Conservation (phyloP, 2,888 invertebrate species). For the Andricus quercusramuli region DNA sequence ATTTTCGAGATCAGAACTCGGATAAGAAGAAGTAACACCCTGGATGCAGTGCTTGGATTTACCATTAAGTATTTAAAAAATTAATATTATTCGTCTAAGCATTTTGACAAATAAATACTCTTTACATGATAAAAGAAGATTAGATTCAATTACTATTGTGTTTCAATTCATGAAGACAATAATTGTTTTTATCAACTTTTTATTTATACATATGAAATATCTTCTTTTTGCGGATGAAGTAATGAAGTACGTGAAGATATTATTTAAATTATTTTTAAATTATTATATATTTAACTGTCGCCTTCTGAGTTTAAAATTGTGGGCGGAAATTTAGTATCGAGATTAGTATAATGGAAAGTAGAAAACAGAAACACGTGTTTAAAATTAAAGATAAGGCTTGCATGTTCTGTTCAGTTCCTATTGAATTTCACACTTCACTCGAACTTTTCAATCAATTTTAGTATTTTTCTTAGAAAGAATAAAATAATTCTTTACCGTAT, state of each 20-base stretch:
- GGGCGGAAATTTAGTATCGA: not conserved
- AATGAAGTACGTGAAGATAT: not conserved
- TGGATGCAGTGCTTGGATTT: constrained; percentile 31
- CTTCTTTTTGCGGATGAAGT: not conserved
- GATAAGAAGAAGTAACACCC: not conserved
- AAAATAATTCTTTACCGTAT: not conserved
- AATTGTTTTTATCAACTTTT: not conserved
- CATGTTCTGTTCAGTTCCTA: not conserved
- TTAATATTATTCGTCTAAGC: not conserved
- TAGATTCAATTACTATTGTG: not conserved
- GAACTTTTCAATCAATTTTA: not conserved
- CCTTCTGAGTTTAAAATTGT: not conserved
- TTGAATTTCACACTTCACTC: not conserved
- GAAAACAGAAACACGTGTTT: not conserved
- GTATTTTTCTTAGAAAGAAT: not conserved
- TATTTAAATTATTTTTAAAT: not conserved
- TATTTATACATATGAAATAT: not conserved
- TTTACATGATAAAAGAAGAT: not conserved
- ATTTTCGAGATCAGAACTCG: no score
- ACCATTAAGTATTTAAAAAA: constrained; percentile 10
- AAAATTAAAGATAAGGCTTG: not conserved
- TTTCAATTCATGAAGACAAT: not conserved
- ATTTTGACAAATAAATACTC: not conserved
- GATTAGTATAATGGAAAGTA: not conserved
- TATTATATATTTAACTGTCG: no score